A percentile compares a stretch with the other conserved stretches of the same genome.
phyloP scores from a whole-genome alignment of 2,113 vertebrate genomes.

The Sinocyclocheilus anshuiensis region DNA sequence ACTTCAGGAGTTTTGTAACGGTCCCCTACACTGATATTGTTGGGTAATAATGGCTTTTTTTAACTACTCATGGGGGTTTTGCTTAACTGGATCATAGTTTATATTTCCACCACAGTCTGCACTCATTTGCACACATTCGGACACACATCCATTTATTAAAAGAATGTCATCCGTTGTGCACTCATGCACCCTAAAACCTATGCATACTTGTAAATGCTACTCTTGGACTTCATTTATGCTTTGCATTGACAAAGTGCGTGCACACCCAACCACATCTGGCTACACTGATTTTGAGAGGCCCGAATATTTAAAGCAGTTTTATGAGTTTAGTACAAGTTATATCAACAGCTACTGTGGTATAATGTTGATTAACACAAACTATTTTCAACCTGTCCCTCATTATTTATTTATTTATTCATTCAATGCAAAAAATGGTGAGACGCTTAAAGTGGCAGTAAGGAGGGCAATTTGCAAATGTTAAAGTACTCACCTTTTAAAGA shows the following conservation, averaged over 20 bases:
- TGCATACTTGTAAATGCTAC: constrained; percentile 25
- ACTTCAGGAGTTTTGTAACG: constrained; percentile 2
- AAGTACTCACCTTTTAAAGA: not conserved
- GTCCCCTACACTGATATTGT: not conserved
- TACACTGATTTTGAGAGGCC: not conserved
- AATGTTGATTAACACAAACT: not conserved
- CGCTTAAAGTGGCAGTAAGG: too few relatives aligned
- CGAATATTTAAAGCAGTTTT: not conserved
- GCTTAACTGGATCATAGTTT: constrained; percentile 38
- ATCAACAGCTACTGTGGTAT: not conserved
- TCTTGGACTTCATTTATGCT: constrained; percentile 12
- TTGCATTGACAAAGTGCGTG: constrained; percentile 2
- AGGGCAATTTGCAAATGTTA: not conserved
- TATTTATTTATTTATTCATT: too few relatives aligned
- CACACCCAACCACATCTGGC: not conserved
- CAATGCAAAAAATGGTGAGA: too few relatives aligned
- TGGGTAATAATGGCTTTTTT: not conserved
- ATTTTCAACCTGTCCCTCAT: too few relatives aligned
- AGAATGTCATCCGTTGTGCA: not conserved
- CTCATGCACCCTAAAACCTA: not conserved
- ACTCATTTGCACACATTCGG: not conserved
- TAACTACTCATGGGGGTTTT: constrained; percentile 24
- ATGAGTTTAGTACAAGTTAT: not conserved
- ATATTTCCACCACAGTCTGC: constrained; percentile 9
- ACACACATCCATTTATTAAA: constrained; percentile 14